Conservation (phyloP, 2,888 invertebrate genomes). For the Limnephilus rhombicus region DNA sequence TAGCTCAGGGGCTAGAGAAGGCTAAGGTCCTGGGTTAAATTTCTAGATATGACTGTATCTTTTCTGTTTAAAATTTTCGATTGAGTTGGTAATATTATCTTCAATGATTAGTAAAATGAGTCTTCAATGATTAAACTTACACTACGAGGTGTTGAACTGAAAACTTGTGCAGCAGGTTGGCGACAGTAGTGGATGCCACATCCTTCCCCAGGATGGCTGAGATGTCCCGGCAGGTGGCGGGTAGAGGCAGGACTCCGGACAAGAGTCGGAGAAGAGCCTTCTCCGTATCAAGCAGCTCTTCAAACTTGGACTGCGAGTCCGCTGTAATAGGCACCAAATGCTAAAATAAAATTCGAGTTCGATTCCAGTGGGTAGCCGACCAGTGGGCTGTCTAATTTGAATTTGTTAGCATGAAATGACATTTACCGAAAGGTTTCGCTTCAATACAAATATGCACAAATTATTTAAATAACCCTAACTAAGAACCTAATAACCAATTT, state of each 20-base stretch:
- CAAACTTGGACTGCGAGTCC: slow-evolving; percentile 64
- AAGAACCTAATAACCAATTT: too few relatives aligned
- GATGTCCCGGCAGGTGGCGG: slow-evolving; percentile 74
- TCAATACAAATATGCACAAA: too few relatives aligned
- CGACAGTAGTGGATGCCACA: slow-evolving; percentile 74
- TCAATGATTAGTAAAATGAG: neutral
- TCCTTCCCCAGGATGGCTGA: slow-evolving; percentile 73
- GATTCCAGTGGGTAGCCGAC: too few relatives aligned
- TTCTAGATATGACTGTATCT: too few relatives aligned
- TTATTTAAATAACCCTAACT: too few relatives aligned
- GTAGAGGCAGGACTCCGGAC: slow-evolving; percentile 75
- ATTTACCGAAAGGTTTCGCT: too few relatives aligned
- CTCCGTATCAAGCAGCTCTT: slow-evolving; percentile 68
- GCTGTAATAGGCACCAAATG: slow-evolving; percentile 42
- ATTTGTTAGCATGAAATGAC: too few relatives aligned
- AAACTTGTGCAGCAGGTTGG: slow-evolving; percentile 75
- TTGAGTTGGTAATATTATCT: too few relatives aligned
- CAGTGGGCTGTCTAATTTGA: too few relatives aligned
- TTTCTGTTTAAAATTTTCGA: too few relatives aligned
- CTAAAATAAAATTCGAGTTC: neutral
- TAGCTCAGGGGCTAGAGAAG: too few relatives aligned
- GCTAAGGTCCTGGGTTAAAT: too few relatives aligned
- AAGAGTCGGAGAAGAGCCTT: slow-evolving; percentile 74
- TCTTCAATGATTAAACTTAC: slow-evolving; percentile 69
- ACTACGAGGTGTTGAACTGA: slow-evolving; percentile 76